Percentiles rank a stretch among this genome's conserved stretches.
phyloP scores from a whole-genome alignment of 2,113 vertebrate genomes.

The Thermophis baileyi region DNA sequence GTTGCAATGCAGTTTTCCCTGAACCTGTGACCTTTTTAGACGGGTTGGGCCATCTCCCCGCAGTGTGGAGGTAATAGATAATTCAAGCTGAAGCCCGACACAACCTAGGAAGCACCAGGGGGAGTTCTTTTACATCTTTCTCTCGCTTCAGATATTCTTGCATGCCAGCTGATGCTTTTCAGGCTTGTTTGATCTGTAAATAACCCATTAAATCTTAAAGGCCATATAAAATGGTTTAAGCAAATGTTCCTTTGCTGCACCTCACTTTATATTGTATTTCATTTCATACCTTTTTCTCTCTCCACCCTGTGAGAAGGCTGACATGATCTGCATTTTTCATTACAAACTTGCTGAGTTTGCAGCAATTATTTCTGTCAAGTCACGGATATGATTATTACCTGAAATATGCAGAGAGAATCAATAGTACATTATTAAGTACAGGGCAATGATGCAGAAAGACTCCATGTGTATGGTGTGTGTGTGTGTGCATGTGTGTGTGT shows the following conservation, averaged over 20 bases:
- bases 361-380: background rate
- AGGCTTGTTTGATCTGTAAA: background rate
- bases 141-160: background rate
- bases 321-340: background rate
- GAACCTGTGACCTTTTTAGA: background rate
- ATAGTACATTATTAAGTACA: no score
- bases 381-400: background rate
- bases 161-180: background rate
- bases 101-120: background rate
- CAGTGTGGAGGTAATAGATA: background rate
- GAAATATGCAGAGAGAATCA: background rate
- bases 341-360: background rate
- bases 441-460: no score
- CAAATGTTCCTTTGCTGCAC: background rate
- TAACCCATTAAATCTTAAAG: background rate
- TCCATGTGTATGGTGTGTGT: no score
- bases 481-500: no score
- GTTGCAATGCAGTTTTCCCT: background rate
- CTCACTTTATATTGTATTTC: background rate
- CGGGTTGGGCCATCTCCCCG: background rate
- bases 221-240: background rate
- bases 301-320: background rate
- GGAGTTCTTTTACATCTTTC: background rate
- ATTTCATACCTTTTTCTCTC: background rate
- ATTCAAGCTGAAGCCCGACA: background rate